Base-by-base conservation (phyloP, 1,140 invertebrate genomes). In the Nautilus pompilius region DNA sequence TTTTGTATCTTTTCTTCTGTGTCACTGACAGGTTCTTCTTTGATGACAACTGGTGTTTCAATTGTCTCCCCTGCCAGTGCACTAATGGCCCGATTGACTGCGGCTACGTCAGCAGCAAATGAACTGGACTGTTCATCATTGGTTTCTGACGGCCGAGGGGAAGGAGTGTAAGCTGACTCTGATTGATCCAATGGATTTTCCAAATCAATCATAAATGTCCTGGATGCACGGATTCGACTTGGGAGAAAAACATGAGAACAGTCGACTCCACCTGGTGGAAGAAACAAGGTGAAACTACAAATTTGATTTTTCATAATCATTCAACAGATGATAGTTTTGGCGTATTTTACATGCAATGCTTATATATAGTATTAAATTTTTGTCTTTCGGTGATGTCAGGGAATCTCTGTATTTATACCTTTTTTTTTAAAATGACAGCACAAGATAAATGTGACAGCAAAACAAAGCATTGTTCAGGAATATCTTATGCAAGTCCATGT, bases 231-330 rank as follows among this genome's bases (percentile, higher is more conserved):
- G 15, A 63, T 34, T 48, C 58, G 29, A 32, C 62, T 63, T 32
- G 62, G 66, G 17, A 68, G 53, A 15, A 60, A 32, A 28, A 63
- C 57, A 20, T 61, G 56, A 15, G 62, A 26, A 55, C 36, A 57
- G 22, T 63, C 58, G 5, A 64, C 45, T 6, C 66, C 66, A 22
- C 58, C 66, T 68, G 45, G 1, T 41, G 29, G 30, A 55, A 29
- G 8, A 54, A 20, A 60, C 29, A 46, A 36, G n/a, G 17, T 5
- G 24, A 5, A 17, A 26, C 8, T 32, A 30, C 17, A n/a, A 13
- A 4, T 20, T 15, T 41, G 22, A 55, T 30, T 28, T 17, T 17
- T 17, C 32, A 28, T 51, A 26, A 17, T 2, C 20, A 17, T 3
- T 3, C 3, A 8, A 30, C 32, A 26, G 33, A 24, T 30, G n/a